These are phyloP conservation scores for Bathynomus jamesi DNA, from an alignment of 1,140 invertebrate species.

Conservation along the genomic window DNA sequence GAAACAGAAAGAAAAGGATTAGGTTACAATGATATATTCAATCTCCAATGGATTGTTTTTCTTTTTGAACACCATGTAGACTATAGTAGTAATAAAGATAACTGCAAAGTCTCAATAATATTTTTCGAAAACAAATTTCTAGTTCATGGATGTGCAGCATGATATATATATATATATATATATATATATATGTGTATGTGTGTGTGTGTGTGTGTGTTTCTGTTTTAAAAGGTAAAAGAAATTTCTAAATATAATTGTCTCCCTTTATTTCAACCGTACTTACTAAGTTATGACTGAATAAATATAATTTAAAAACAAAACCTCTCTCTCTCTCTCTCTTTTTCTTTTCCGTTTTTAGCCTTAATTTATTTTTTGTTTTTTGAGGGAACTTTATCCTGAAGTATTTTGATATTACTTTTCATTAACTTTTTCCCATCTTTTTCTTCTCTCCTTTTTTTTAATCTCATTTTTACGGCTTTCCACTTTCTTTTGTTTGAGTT, in stretches of 20 bases:
- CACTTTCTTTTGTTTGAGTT: background rate
- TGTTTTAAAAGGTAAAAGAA: background rate
- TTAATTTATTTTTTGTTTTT: background rate
- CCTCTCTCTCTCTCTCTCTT: background rate
- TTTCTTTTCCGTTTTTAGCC: background rate
- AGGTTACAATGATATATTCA: too few relatives aligned
- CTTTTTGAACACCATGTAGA: too few relatives aligned
- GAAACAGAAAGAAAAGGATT: too few relatives aligned
- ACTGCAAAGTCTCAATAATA: too few relatives aligned
- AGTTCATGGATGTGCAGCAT: too few relatives aligned
- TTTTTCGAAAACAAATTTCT: too few relatives aligned
- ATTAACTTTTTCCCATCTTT: background rate
- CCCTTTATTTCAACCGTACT: too few relatives aligned
- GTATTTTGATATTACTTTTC: background rate
- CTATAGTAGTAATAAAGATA: too few relatives aligned
- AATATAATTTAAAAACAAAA: background rate
- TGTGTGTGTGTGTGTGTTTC: conserved; percentile 1
- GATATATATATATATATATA: conserved; percentile 12
- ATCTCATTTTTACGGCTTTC: background rate
- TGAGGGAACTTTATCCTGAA: background rate
- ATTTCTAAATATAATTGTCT: background rate
- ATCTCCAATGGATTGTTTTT: too few relatives aligned
- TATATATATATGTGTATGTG: conserved; percentile 8
- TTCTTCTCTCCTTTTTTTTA: background rate
- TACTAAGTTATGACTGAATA: too few relatives aligned